phyloP scores from a whole-genome alignment of 2,113 vertebrate genomes.

The Uropsilus gracilis region DNA sequence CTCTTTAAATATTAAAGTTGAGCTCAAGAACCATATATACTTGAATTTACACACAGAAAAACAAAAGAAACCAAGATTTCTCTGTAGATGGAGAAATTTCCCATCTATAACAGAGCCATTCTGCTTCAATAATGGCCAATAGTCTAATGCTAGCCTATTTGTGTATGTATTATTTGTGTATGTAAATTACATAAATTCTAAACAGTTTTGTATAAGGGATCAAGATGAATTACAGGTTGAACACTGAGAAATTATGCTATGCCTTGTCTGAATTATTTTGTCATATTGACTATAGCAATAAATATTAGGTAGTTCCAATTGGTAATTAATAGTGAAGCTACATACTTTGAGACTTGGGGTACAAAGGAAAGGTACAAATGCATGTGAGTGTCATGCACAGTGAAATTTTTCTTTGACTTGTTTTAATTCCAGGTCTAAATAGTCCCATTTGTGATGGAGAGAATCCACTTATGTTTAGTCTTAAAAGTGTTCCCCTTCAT shows the following conservation, averaged over 20 bases:
- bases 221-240: not conserved
- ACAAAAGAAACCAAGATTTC: not conserved
- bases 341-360: not conserved
- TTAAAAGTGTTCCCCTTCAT: not conserved
- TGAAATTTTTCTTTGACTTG: conserved; percentile 14
- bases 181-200: not conserved
- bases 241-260: not conserved
- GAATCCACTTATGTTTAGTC: not conserved
- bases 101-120: not conserved
- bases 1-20: not conserved
- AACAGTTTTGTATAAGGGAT: not conserved
- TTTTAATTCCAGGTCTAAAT: conserved; percentile 14
- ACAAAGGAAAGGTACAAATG: not conserved
- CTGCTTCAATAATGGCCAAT: not conserved
- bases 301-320: not conserved
- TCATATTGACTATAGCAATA: not conserved
- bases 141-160: not conserved
- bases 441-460: not conserved
- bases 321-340: not conserved
- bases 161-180: not conserved
- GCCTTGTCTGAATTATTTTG: not conserved
- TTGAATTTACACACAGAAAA: not conserved
- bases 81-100: not conserved
- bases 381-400: not conserved
- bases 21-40: not conserved